Evolutionary conservation across 2,113 vertebrate genomes (phyloP).

Genomic region (Bubo bubo): DNA sequence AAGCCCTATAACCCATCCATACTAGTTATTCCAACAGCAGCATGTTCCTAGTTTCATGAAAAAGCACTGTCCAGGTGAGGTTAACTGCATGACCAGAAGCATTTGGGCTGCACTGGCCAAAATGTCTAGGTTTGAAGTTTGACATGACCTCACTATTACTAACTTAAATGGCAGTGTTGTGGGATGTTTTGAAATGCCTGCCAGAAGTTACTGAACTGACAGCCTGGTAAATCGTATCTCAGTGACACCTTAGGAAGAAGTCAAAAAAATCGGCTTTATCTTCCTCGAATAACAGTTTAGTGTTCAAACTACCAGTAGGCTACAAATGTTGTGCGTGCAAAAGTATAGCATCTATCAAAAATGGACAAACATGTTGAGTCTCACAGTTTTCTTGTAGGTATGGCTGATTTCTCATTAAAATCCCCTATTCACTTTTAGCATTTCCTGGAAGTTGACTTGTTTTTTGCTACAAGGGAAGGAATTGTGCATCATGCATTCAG

Average conservation of each 20-base stretch:
- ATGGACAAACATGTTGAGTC: background rate
- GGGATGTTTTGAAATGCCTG: constrained; percentile 30
- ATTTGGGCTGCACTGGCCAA: background rate
- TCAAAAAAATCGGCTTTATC: constrained; percentile 38
- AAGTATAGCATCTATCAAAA: background rate
- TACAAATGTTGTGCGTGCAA: background rate
- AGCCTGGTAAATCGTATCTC: constrained; percentile 10
- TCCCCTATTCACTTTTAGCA: background rate
- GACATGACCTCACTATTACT: constrained; percentile 37
- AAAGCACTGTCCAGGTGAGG: background rate
- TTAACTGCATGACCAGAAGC: background rate
- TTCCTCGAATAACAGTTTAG: background rate
- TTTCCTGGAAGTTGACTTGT: background rate
- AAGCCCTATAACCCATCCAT: background rate
- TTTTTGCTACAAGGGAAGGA: background rate
- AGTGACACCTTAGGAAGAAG: background rate
- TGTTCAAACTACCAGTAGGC: background rate
- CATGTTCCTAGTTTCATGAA: background rate
- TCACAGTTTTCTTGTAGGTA: background rate
- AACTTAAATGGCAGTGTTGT: constrained; percentile 54
- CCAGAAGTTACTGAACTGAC: constrained; percentile 39
- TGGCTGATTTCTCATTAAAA: constrained; percentile 9
- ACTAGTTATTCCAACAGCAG: background rate
- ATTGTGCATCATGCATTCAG: background rate
- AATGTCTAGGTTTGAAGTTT: background rate